These are phyloP conservation scores for Subacronicta megacephala DNA, from an alignment of 2,888 invertebrate species.

Conservation along the genomic window DNA sequence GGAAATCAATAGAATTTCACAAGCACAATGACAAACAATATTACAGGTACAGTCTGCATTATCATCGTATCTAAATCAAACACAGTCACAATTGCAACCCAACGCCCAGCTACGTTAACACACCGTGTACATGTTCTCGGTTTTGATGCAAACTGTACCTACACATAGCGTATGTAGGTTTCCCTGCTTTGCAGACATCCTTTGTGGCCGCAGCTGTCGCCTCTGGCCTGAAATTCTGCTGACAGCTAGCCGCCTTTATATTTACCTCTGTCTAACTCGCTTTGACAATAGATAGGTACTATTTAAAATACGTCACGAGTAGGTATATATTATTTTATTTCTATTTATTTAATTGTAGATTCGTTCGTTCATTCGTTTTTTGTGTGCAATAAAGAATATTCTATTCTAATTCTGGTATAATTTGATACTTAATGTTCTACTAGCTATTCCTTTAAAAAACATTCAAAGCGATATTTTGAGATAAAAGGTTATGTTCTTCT, in stretches of 20 bases:
- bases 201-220: constrained; percentile 50
- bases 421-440: too few species aligned
- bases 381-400: too few species aligned
- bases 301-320: constrained; percentile 1
- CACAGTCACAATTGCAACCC: constrained; percentile 4
- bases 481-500: too few species aligned
- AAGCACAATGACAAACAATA: not conserved
- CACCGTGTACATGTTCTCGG: constrained; percentile 10
- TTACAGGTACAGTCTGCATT: not conserved
- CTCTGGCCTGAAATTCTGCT: constrained; percentile 37
- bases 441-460: too few species aligned
- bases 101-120: not conserved
- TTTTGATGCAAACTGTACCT: constrained; percentile 2
- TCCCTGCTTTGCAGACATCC: constrained; percentile 37
- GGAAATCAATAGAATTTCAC: too few species aligned
- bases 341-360: too few species aligned
- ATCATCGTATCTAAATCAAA: constrained; percentile 1
- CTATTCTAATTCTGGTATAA: too few species aligned
- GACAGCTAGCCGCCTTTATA: constrained; percentile 43
- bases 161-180: not conserved
- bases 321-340: too few species aligned
- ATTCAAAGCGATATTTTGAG: too few species aligned
- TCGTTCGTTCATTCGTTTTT: too few species aligned
- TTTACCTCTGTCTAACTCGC: constrained; percentile 8
- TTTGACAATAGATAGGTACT: constrained; percentile 25